phyloP scores from a whole-genome alignment of 2,888 invertebrate species.

The Parochlus steinenii region DNA sequence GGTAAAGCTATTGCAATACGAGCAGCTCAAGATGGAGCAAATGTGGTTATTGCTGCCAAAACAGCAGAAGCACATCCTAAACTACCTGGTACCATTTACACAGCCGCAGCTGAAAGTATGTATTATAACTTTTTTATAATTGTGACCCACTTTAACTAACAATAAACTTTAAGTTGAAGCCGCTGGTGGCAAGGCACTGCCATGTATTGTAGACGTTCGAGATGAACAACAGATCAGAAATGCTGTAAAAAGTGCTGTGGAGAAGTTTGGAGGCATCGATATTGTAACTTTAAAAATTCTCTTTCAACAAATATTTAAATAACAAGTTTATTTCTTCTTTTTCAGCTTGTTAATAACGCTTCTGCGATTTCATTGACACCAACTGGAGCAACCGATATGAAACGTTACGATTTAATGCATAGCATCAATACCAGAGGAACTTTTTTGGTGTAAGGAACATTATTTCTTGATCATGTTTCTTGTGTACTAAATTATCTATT shows the following conservation, averaged over 20 bases:
- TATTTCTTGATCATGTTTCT: slow-evolving; percentile 44
- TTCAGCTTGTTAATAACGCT: slow-evolving; percentile 92
- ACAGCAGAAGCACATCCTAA: slow-evolving; percentile 57
- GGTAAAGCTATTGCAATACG: slow-evolving; percentile 69
- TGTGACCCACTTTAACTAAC: slow-evolving; percentile 7
- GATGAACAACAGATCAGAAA: slow-evolving; percentile 57
- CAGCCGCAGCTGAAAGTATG: slow-evolving; percentile 72
- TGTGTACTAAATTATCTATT: slow-evolving; percentile 83
- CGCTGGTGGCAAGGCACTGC: slow-evolving; percentile 69
- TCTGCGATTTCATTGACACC: slow-evolving; percentile 79
- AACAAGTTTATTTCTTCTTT: too few relatives aligned
- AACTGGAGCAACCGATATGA: slow-evolving; percentile 80
- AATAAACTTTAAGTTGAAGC: slow-evolving; percentile 52
- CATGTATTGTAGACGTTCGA: slow-evolving; percentile 77
- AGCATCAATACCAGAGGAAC: slow-evolving; percentile 88
- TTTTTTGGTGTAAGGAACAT: slow-evolving; percentile 62
- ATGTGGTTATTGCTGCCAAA: slow-evolving; percentile 74
- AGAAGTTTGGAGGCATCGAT: slow-evolving; percentile 88
- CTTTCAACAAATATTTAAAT: too few relatives aligned
- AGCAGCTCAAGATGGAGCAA: slow-evolving; percentile 67
- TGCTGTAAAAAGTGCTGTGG: slow-evolving; percentile 57
- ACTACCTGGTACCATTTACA: slow-evolving; percentile 59
- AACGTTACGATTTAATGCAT: slow-evolving; percentile 93
- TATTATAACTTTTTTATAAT: neutral
- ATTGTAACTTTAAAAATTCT: too few relatives aligned